Base-by-base conservation (phyloP, 2,113 vertebrate species). In the Pterocles gutturalis region DNA sequence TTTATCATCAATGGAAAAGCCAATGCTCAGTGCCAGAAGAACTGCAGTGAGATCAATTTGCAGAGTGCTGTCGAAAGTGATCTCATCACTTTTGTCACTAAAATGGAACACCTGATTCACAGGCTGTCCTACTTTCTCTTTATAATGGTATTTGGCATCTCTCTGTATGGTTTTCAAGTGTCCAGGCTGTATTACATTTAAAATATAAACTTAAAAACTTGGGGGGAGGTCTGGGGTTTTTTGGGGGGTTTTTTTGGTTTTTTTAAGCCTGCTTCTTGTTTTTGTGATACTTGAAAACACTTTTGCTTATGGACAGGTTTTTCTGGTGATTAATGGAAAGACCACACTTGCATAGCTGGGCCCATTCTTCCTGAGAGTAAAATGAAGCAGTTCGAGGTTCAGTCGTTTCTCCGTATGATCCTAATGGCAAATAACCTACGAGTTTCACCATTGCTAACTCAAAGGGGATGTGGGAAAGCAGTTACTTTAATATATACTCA, bases 21-120 rank as follows among this genome's bases (percentile, higher is more conserved):
- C 70, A 88, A 57, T 83, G 78, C 61, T 94, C 90, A 76, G 87
- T 92, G 88, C 92, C 89, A 93, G 93, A 95, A 96, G 87, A 97
- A 86, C 96, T 96, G 97, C 87, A 96, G 65, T 45, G 85, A 96
- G 90, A 82, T 94, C 96, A 96, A 98, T 95, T 94, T 96, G 89
- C 88, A 92, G 93, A 97, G 94, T 93, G 92, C 71, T 92, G 97
- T 97, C 78, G 96, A 93, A 95, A 94, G 83, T 94, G 91, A 96
- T 93, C 90, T 96, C 92, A 94, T 95, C 94, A 83, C 82, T 96
- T 97, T 95, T 96, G 94, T 96, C 96, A 93, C 93, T 96, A 96
- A 91, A 93, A 93, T 49, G 76, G 86, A 84, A 78, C 90, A 92
- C 90, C 84, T 96, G 86, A 90, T 95, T 97, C 88, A 91, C 70